phyloP scores from a whole-genome alignment of 2,797 vertebrate species.

The Sebastes jordani region DNA sequence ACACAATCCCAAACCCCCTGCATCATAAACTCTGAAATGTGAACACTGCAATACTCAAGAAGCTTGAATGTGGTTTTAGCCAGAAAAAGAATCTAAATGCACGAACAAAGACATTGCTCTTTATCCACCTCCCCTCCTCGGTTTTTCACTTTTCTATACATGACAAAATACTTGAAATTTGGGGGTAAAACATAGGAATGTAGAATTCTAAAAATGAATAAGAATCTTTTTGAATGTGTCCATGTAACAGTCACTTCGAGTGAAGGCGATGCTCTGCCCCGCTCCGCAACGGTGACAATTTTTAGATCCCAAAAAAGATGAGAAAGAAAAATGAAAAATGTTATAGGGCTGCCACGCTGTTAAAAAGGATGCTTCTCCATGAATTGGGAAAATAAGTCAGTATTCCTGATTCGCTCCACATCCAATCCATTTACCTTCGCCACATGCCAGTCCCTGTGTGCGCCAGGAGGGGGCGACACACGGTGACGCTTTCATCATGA shows the following conservation, averaged over 20 bases:
- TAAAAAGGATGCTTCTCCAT: constrained; percentile 73
- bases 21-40: constrained; percentile 85
- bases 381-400: constrained; percentile 77
- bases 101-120: constrained; percentile 78
- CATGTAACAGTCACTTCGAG: constrained; percentile 81
- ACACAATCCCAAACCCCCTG: constrained; percentile 78
- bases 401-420: constrained; percentile 79
- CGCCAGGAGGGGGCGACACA: constrained; percentile 70
- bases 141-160: constrained; percentile 78
- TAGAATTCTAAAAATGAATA: constrained; percentile 80
- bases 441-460: constrained; percentile 70
- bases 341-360: constrained; percentile 81
- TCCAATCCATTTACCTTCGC: constrained; percentile 73
- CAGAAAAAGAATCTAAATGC: constrained; percentile 76
- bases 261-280: constrained; percentile 66
- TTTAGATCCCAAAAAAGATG: constrained; percentile 74
- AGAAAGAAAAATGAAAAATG: constrained; percentile 69
- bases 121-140: constrained; percentile 71
- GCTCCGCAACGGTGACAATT: constrained; percentile 54
- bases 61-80: constrained; percentile 82
- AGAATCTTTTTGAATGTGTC: constrained; percentile 75
- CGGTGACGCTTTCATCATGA: constrained; percentile 64
- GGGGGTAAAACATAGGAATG: constrained; percentile 81
- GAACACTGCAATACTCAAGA: constrained; percentile 85
- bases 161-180: constrained; percentile 83